Evolutionary conservation across 2,888 invertebrate species (phyloP).

Genomic region (Netelia melanura): DNA sequence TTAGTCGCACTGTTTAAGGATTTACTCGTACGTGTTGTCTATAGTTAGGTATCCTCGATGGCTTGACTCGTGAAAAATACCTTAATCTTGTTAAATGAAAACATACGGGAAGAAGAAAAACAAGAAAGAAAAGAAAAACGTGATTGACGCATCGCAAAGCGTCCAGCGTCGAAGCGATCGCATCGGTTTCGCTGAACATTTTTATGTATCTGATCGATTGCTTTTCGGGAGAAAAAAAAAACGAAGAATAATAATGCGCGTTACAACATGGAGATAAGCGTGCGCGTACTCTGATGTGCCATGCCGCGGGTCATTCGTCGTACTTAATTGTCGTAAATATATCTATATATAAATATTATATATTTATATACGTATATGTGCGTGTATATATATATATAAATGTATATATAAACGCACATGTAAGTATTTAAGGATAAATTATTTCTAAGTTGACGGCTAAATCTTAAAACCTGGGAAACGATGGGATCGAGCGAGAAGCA

Average conservation of each 20-base stretch:
- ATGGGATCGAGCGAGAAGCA: constrained; percentile 20
- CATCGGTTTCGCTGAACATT: constrained; percentile 13
- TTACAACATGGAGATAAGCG: constrained; percentile 49
- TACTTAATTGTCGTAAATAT: constrained; percentile 68
- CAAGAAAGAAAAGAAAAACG: constrained; percentile 39
- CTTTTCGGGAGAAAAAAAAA: constrained; percentile 12
- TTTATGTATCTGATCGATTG: constrained; percentile 29
- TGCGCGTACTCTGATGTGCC: constrained; percentile 41
- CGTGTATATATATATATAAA: not conserved
- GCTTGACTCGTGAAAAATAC: constrained; percentile 67
- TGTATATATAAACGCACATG: not conserved
- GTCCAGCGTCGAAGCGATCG: constrained; percentile 39
- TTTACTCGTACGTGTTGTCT: constrained; percentile 80
- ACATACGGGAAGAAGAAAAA: constrained; percentile 50
- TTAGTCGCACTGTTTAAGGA: constrained; percentile 77
- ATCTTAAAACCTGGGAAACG: constrained; percentile 49
- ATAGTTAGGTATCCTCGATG: constrained; percentile 78
- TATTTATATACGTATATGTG: constrained; percentile 19
- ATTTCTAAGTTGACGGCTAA: constrained; percentile 61
- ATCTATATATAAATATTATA: constrained; percentile 9
- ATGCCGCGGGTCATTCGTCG: constrained; percentile 65
- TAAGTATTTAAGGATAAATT: constrained; percentile 55
- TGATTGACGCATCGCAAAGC: constrained; percentile 46
- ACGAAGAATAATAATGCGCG: constrained; percentile 5
- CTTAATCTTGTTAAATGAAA: constrained; percentile 49